Base-by-base conservation (phyloP, 1,140 invertebrate genomes). In the Bicyclus anynana region DNA sequence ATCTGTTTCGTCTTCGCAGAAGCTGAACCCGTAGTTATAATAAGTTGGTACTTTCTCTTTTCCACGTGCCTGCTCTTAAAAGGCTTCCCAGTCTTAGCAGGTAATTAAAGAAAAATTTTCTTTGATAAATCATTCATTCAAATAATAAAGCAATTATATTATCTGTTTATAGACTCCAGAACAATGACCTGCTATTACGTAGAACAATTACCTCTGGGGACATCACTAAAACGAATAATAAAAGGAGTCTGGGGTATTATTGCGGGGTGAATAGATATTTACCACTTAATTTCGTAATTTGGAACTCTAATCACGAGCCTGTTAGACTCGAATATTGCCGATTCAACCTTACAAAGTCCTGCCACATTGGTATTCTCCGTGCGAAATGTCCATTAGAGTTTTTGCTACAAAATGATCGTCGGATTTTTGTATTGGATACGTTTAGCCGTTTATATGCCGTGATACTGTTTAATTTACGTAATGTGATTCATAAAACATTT, bases 261-360 rank as follows among this genome's bases (percentile, higher is more conserved):
- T 53, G 38, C 26, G 37, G 48, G 21, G 13, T 21, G 27, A 49
- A 13, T 16, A 46, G 56, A 44, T 44, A 51, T 51, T 52, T 52
- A 48, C 40, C 27, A 59, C 49, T 23, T 52, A 52, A 52, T 59
- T 46, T 35, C 40, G 56, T 50, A 59, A 59, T 59, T 59, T 44
- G 14, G 49, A 52, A 46, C 27, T 35, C 56, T 59, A 37, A 51
- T 52, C 56, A 58, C 47, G 56, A 59, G 37, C 12, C 49, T 26
- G 56, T 37, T 59, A n/a, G 40, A 46, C 49, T 44, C 49, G 53
- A 54, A 54, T 54, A 54, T 54, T 47, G 53, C 53, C 40, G 42
- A 47, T 54, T 47, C 53, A 54, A 54, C 40, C 42, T 46, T 35
- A 14, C 40, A 42, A 47, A 47, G 40, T 47, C 53, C 53, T 20